Conservation (phyloP, 2,888 invertebrate species). For the Autographa gamma region DNA sequence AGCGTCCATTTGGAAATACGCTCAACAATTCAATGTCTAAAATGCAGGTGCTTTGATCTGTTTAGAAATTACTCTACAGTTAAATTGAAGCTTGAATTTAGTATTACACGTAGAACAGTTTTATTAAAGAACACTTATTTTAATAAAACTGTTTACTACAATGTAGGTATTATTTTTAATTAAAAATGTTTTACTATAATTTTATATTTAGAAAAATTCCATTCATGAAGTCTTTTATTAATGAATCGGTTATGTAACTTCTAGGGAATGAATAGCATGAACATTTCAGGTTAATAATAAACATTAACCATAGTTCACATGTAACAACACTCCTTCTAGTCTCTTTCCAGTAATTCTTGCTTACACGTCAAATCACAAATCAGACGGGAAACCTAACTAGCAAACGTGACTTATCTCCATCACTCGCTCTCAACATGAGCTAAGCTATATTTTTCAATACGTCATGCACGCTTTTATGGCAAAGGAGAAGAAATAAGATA, state of each 20-base stretch:
- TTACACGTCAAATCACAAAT: background rate
- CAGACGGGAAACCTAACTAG: conserved; percentile 5
- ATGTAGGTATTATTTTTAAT: too few relatives aligned
- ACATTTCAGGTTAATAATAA: too few relatives aligned
- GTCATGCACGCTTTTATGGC: conserved; percentile 39
- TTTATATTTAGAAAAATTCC: too few relatives aligned
- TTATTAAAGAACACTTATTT: too few relatives aligned
- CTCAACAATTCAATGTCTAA: conserved; percentile 4
- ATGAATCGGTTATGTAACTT: too few relatives aligned
- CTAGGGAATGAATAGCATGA: too few relatives aligned
- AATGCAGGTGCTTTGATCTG: conserved; percentile 4
- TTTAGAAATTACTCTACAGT: background rate
- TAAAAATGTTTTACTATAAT: too few relatives aligned
- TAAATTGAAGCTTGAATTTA: background rate
- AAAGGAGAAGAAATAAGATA: conserved; percentile 28
- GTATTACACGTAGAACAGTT: background rate
- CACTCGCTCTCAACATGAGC: conserved; percentile 36
- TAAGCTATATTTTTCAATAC: conserved; percentile 41
- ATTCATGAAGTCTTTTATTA: too few relatives aligned
- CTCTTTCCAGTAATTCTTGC: background rate
- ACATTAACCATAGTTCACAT: too few relatives aligned
- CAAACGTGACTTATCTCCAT: conserved; percentile 56
- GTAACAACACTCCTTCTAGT: background rate
- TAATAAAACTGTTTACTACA: too few relatives aligned
- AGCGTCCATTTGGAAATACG: conserved; percentile 2